Conservation (phyloP, 2,797 vertebrate species). For the Manis pentadactyla region DNA sequence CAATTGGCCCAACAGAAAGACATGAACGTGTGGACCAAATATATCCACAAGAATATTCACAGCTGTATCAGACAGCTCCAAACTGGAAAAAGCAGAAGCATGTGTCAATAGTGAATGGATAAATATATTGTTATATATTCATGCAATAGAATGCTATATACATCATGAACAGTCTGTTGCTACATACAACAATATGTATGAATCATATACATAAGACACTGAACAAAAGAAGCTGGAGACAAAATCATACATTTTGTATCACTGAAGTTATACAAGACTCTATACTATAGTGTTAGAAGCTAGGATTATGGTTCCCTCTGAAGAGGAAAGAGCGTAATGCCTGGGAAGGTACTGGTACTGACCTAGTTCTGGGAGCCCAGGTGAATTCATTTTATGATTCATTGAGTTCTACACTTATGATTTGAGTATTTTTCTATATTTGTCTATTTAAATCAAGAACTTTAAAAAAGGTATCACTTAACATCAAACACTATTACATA, state of each 20-base stretch:
- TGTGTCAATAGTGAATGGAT: neutral
- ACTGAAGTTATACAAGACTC: neutral
- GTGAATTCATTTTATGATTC: neutral
- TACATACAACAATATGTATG: neutral
- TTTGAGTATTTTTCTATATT: neutral
- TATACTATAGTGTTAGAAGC: neutral
- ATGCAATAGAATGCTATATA: neutral
- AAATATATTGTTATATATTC: neutral
- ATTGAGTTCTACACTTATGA: neutral
- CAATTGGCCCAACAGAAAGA: neutral
- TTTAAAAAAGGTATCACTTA: slow-evolving; percentile 13
- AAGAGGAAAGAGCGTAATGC: neutral
- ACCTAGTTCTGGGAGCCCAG: neutral
- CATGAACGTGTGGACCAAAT: neutral
- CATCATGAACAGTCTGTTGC: neutral
- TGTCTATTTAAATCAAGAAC: slow-evolving; percentile 9
- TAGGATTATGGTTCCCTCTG: neutral
- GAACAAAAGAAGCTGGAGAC: neutral
- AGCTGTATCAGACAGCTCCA: neutral
- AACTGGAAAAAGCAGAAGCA: neutral
- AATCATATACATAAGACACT: neutral
- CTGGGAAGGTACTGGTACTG: neutral
- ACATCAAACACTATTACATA: neutral
- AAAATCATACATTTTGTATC: neutral
- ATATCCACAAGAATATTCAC: neutral